Conservation (phyloP, 2,888 invertebrate genomes). For the Zhuqinia jingwanae region DNA sequence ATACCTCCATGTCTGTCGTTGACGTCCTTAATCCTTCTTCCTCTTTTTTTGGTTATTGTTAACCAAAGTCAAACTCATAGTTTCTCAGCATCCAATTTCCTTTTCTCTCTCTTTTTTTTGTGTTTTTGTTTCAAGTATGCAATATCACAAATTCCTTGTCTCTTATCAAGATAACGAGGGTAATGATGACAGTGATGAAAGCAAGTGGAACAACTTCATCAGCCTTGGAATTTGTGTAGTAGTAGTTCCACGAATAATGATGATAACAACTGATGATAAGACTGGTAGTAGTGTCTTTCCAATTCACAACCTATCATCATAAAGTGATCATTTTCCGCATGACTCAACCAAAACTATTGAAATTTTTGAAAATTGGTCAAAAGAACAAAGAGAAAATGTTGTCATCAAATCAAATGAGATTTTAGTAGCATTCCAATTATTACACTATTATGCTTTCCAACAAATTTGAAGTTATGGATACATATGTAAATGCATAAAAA, state of each 20-base stretch:
- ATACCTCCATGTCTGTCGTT: no score
- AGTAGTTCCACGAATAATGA: neutral
- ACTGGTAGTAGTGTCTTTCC: neutral
- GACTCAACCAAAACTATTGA: constrained; percentile 2
- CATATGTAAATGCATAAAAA: no score
- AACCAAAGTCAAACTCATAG: no score
- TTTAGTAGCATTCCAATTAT: neutral
- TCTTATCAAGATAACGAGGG: no score
- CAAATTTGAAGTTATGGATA: no score
- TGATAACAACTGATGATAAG: neutral
- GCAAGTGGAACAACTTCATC: neutral
- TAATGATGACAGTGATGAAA: no score
- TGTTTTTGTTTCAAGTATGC: constrained; percentile 21
- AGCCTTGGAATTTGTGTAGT: neutral
- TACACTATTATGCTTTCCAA: neutral
- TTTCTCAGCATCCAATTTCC: no score
- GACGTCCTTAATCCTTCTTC: constrained; percentile 24
- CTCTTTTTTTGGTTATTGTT: neutral
- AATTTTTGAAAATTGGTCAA: neutral
- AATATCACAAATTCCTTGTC: constrained; percentile 59
- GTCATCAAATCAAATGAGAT: constrained; percentile 4
- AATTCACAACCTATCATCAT: neutral
- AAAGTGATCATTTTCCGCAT: neutral
- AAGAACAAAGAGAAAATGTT: neutral
- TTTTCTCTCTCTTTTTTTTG: no score